Percentiles rank a stretch among this genome's conserved stretches.
phyloP scores from a whole-genome alignment of 2,888 invertebrate species.

The Zhuqinia jingwanae region DNA sequence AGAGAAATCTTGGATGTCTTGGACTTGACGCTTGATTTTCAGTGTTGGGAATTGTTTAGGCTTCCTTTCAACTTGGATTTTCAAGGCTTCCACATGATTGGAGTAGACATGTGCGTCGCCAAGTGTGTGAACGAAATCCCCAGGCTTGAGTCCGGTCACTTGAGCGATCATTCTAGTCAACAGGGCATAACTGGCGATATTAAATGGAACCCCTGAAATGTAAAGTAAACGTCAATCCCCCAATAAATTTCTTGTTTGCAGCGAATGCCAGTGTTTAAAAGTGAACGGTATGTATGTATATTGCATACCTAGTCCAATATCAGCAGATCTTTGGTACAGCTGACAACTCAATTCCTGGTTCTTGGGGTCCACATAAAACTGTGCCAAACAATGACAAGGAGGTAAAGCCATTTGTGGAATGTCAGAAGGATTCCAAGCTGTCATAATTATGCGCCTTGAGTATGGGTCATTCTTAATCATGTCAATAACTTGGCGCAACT shows the following conservation, averaged over 20 bases:
- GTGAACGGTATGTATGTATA: constrained; percentile 82
- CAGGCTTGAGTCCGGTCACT: constrained; percentile 94
- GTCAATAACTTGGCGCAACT: constrained; percentile 89
- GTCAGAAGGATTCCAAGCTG: constrained; percentile 97
- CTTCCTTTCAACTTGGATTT: constrained; percentile 88
- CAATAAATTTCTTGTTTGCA: background rate
- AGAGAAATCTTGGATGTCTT: constrained; percentile 91
- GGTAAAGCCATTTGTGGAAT: constrained; percentile 96
- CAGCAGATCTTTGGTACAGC: constrained; percentile 97
- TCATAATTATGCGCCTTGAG: constrained; percentile 94
- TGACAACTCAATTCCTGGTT: constrained; percentile 90
- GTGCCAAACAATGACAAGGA: constrained; percentile 96
- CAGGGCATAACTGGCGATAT: constrained; percentile 97
- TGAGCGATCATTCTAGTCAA: constrained; percentile 98
- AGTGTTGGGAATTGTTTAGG: constrained; percentile 93
- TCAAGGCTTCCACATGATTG: constrained; percentile 92
- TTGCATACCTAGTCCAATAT: constrained; percentile 99
- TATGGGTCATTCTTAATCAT: constrained; percentile 90
- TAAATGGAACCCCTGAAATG: constrained; percentile 81
- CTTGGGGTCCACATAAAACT: constrained; percentile 93
- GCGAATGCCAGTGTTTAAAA: background rate
- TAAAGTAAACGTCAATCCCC: background rate
- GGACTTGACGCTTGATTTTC: constrained; percentile 87
- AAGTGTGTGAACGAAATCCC: constrained; percentile 95
- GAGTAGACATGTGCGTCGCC: constrained; percentile 98